These are phyloP conservation scores for Heterocephalus glaber DNA, from an alignment of 2,113 vertebrate genomes.

Conservation along the genomic window DNA sequence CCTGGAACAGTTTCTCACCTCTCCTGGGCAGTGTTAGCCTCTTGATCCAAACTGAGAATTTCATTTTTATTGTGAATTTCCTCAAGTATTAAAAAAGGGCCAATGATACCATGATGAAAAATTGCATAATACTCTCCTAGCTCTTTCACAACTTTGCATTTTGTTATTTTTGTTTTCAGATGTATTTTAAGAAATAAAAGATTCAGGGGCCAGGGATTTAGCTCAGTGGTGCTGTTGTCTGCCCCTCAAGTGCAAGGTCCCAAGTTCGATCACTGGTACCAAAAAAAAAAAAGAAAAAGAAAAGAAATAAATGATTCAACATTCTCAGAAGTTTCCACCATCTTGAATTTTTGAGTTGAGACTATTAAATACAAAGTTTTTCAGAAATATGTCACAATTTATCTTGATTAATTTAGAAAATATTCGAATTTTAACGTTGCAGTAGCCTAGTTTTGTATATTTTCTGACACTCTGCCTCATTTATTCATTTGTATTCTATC, in stretches of 20 bases:
- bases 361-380: neutral
- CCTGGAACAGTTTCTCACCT: fast-evolving
- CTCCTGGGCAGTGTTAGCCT: neutral
- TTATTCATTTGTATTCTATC: neutral
- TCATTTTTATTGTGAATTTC: neutral
- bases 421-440: neutral
- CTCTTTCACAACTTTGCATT: neutral
- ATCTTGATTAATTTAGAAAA: neutral
- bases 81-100: neutral
- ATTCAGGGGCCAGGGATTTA: too few species aligned
- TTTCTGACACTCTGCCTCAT: neutral
- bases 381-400: neutral
- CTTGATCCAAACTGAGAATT: neutral
- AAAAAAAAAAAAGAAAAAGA: too few species aligned
- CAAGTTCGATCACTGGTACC: too few species aligned
- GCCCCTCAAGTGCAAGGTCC: too few species aligned
- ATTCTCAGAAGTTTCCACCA: neutral
- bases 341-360: neutral
- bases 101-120: neutral
- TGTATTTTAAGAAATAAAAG: neutral
- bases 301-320: too few species aligned
- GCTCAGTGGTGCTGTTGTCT: too few species aligned
- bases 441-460: neutral
- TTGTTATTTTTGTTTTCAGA: neutral
- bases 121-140: neutral